phyloP scores from a whole-genome alignment of 2,888 invertebrate genomes.

The Oxyscelio sp. region DNA sequence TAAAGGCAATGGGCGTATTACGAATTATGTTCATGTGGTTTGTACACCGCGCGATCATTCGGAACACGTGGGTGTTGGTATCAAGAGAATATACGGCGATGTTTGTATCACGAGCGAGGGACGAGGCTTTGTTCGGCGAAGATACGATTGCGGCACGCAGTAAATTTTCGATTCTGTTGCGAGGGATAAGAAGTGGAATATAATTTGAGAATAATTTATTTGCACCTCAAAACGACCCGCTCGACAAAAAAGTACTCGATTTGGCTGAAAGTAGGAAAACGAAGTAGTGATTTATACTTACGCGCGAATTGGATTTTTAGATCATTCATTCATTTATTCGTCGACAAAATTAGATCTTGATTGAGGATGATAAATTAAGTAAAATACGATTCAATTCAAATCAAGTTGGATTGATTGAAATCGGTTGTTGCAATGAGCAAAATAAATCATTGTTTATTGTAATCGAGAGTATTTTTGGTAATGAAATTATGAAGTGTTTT shows the following conservation, averaged over 20 bases:
- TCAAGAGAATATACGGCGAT: conserved; percentile 69
- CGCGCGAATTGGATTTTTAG: too few relatives aligned
- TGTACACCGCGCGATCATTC: conserved; percentile 70
- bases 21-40: conserved; percentile 75
- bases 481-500: too few relatives aligned
- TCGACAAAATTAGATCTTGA: too few relatives aligned
- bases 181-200: conserved; percentile 63
- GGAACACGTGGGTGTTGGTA: conserved; percentile 74
- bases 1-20: conserved; percentile 82
- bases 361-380: too few relatives aligned
- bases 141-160: conserved; percentile 70
- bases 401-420: too few relatives aligned
- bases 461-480: too few relatives aligned
- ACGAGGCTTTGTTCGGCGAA: conserved; percentile 68
- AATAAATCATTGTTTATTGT: too few relatives aligned
- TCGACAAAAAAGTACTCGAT: conserved; percentile 9
- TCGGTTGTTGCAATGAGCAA: too few relatives aligned
- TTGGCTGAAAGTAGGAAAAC: not conserved
- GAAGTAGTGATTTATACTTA: too few relatives aligned
- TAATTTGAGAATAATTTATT: conserved; percentile 64
- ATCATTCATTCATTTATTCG: too few relatives aligned
- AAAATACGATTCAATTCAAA: too few relatives aligned
- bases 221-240: conserved; percentile 33
- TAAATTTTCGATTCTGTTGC: conserved; percentile 68
- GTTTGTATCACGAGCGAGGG: conserved; percentile 73